Base-by-base conservation (phyloP, 2,797 vertebrate species). In the Gouania willdenowi region DNA sequence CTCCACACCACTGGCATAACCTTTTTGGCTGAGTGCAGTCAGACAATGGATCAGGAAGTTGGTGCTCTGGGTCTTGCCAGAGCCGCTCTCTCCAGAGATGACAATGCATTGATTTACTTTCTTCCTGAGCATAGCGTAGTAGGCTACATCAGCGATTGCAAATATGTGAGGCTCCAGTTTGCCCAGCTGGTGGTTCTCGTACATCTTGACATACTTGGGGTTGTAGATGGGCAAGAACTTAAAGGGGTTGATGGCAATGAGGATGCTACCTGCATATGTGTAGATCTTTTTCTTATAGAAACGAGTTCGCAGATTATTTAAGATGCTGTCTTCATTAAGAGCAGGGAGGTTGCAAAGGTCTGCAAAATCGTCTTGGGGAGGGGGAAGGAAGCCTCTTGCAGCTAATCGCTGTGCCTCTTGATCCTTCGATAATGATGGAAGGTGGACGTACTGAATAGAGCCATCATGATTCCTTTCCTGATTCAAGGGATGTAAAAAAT, bases 31-130 rank as follows among this genome's bases (percentile, higher is more conserved):
- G 51, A 99, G 90, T 0, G 96, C 97, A 0, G 96, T 98, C 63
- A 99, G 85, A 73, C 95, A 98, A 82, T 99, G 97, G 83, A 99
- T 99, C 72, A 99, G 86, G 74, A 99, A 99, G 85, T 99, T 98
- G 75, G 97, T 99, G 77, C 94, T 99, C 73, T 99, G 97, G 0
- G 97, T 99, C 66, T 99, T 99, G 42, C 97, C 97, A 0, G 97
- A 98, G 38, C 97, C 97, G 1, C 97, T 98, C 81, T 99, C 97
- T 2, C 97, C 97, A 0, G 97, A 98, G 80, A 99, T 99, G 57
- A 99, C 96, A 0, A 99, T 95, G 79, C 97, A 99, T 80, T 99
- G 97, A 75, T 98, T 98, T 39, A 93, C 53, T 0, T 69, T 91
- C 66, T 97, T 97, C 56, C 90, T 91, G 63, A 98, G 91, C 97